phyloP scores from a whole-genome alignment of 2,113 vertebrate genomes.

The Microtus ochrogaster region DNA sequence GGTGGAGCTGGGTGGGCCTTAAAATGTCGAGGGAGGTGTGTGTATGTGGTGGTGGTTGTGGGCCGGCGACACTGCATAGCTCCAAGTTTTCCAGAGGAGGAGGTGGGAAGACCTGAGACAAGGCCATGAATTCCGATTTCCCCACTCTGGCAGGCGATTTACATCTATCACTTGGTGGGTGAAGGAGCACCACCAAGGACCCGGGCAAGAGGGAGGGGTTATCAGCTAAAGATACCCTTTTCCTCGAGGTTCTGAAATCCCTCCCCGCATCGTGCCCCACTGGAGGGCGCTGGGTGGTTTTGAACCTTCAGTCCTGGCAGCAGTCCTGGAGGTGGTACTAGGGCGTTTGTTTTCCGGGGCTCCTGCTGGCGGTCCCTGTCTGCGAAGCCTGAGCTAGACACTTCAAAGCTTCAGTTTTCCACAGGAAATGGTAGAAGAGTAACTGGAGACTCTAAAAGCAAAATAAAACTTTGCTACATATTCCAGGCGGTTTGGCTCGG shows the following conservation, averaged over 20 bases:
- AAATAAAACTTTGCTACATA: constrained; percentile 87
- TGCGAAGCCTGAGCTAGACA: constrained; percentile 58
- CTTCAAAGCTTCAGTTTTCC: constrained; percentile 82
- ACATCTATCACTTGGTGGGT: constrained; percentile 3
- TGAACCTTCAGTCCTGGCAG: not conserved
- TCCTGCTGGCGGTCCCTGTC: not conserved
- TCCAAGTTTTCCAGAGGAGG: constrained; percentile 17
- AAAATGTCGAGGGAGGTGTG: not conserved
- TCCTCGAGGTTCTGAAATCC: not conserved
- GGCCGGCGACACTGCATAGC: not conserved
- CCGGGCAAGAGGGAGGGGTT: not conserved
- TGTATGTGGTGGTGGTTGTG: not conserved
- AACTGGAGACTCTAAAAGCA: constrained; percentile 82
- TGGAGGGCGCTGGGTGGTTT: constrained; percentile 18
- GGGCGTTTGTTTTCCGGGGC: constrained; percentile 32
- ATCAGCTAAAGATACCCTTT: not conserved
- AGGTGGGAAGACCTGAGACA: not conserved
- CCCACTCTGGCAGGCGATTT: not conserved
- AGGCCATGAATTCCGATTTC: not conserved
- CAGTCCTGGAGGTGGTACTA: not conserved
- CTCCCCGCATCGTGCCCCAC: not conserved
- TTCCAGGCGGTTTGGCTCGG: constrained; percentile 84
- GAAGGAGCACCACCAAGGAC: not conserved
- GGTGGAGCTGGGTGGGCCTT: not conserved
- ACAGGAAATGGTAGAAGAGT: constrained; percentile 86